Base-by-base conservation (phyloP, 2,888 invertebrate species). In the Cinara cedri region DNA sequence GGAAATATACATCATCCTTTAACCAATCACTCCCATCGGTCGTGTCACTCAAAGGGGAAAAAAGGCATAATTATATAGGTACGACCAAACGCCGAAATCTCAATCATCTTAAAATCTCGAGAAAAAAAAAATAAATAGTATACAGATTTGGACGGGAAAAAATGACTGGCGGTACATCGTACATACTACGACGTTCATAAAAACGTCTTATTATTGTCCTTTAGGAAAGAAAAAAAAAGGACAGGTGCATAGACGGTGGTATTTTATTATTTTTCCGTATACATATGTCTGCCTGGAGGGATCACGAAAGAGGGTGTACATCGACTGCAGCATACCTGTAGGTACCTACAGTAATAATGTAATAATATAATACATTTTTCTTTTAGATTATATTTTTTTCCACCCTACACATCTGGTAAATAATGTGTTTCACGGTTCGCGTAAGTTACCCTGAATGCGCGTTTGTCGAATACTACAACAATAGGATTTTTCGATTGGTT, bases 351-450 rank as follows among this genome's bases (percentile, higher is more conserved):
- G 34, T 34, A 3, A 54, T 14, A 19, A n/a, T n/a, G n/a, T 9
- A 62, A 62, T n/a, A 63, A 21, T 60, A 70, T 26, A 24, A n/a
- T 46, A 57, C 66, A 68, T 70, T 78, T 68, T 68, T 57, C 68
- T 57, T 49, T 60, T 49, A 57, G 51, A 60, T 68, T 51, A 57
- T 78, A 78, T 51, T 78, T 70, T 34, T 42, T 49, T 34, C 49
- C 13, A 11, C 9, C 9, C 49, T 51, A 62, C 68, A 62, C 68
- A 70, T 60, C 60, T 70, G 70, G 70, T 70, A 78, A 68, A 78
- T 60, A 70, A 62, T 70, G 70, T 55, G 62, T 78, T 78, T 70
- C 60, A 70, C 42, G 68, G 68, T 68, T 55, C 21, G 49, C 42
- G 46, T 60, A 70, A 62, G 78, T 68, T 70, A 76, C 60, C 46